Evolutionary conservation across 64 coral and sea anemone species (phyloP), one percentile per base, ranked within the genome.

Genomic region (Stichodactyla mertensii): DNA sequence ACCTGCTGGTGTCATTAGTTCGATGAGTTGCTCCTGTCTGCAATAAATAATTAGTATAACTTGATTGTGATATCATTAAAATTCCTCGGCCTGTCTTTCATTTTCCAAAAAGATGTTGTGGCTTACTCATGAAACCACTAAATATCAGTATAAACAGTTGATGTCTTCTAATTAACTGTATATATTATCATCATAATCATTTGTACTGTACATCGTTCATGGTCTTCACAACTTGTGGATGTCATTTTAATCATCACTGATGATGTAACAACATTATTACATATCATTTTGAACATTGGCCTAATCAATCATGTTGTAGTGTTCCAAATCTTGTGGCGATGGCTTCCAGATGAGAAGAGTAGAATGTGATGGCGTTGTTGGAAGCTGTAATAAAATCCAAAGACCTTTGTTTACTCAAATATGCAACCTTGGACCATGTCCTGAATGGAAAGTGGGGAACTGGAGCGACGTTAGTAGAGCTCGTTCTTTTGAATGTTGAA

Each of bases 281-380:
- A 57, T 57, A 58, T 27, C 69, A 9, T 26, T 74, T 74, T 74
- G 22, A 74, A 74, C 69, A 81, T 55, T 14, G 53, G 36, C 78
- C 36, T 81, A 9, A 81, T 81, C 53, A 9, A 81, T 81, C 53
- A 55, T 81, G 14, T 55, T 85, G 24, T 70, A 97, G 94, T 97
- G 94, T 52, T 93, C 94, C 15, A 90, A 87, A 71, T 82, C 87
- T 16, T 97, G 94, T 79, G 92, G 88, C 83, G 74, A 84, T 22
- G 94, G 94, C n/a, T 74, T 86, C 12, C 94, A 97, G 66, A 52
- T 45, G 18, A 88, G 93, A 89, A 77, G 9, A 26, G 93, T 95
- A 0, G 27, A 83, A 24, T 95, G 93, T 74, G 78, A 86, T 77
- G 77, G 86, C 77, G 79, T 69, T 60, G 59, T 23, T 71, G 82